Evolutionary conservation across 2,113 vertebrate genomes (phyloP).

Genomic region (Hepsetus odoe): DNA sequence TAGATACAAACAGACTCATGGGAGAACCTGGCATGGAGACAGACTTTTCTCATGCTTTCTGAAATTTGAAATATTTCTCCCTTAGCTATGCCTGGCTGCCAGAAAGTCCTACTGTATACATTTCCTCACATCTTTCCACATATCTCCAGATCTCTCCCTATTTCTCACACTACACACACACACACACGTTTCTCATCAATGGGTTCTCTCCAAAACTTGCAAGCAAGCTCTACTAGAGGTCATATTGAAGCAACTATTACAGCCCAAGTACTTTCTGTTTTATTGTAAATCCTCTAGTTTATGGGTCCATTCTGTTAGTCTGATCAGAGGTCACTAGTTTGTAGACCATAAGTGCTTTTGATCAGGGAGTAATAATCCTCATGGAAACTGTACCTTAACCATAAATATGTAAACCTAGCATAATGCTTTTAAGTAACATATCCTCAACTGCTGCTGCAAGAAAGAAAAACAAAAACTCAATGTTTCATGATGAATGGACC

Average conservation of each 20-base stretch:
- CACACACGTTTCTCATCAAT: background rate
- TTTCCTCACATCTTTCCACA: conserved; percentile 6
- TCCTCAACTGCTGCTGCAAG: too few relatives aligned
- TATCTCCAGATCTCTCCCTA: background rate
- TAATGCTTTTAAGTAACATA: too few relatives aligned
- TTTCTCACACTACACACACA: background rate
- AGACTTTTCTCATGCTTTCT: background rate
- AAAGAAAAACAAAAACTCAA: too few relatives aligned
- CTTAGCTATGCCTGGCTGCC: background rate
- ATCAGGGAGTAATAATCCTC: too few relatives aligned
- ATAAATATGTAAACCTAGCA: too few relatives aligned
- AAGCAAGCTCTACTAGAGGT: background rate
- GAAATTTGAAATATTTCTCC: conserved; percentile 13
- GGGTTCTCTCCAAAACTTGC: background rate
- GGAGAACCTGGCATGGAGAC: background rate
- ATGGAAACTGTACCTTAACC: too few relatives aligned
- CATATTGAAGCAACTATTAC: background rate
- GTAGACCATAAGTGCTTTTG: too few relatives aligned
- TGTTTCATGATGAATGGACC: too few relatives aligned
- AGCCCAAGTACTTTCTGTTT: background rate
- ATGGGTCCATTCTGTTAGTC: background rate
- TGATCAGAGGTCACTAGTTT: too few relatives aligned
- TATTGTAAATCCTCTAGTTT: background rate
- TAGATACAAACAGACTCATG: background rate
- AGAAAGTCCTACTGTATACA: conserved; percentile 3